Evolutionary conservation across 2,888 invertebrate genomes (phyloP).

Genomic region (Lasioglossum calceatum): DNA sequence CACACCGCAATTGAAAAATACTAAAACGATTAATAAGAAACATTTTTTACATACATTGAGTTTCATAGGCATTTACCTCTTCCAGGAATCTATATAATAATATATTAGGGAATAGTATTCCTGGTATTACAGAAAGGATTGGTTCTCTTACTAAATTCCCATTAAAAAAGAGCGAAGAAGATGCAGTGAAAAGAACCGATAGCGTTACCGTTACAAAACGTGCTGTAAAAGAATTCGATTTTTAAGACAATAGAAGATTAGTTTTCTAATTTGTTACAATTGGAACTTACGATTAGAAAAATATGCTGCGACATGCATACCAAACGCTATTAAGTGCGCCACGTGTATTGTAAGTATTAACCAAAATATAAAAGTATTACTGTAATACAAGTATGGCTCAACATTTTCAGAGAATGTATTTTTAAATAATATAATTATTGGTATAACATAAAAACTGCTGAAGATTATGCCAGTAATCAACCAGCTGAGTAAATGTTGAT

Average conservation of each 20-base stretch:
- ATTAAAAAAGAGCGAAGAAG: constrained; percentile 46
- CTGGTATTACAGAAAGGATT: constrained; percentile 69
- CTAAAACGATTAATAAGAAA: not conserved
- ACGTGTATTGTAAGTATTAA: constrained; percentile 76
- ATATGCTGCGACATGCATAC: constrained; percentile 81
- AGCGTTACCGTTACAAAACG: constrained; percentile 54
- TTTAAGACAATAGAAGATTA: not conserved
- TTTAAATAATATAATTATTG: constrained; percentile 77
- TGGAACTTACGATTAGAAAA: constrained; percentile 80
- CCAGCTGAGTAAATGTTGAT: constrained; percentile 81
- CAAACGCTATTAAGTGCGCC: constrained; percentile 78
- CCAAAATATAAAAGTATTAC: constrained; percentile 81
- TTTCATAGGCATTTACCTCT: constrained; percentile 80
- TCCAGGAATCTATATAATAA: constrained; percentile 75
- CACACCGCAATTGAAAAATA: not conserved
- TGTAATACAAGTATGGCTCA: constrained; percentile 78
- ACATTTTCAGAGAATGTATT: constrained; percentile 75
- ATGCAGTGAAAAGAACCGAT: constrained; percentile 55
- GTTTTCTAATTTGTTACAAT: not conserved
- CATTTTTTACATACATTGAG: constrained; percentile 73
- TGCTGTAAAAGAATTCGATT: constrained; percentile 50
- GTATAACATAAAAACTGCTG: constrained; percentile 75
- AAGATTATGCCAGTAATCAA: constrained; percentile 77
- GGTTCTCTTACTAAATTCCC: constrained; percentile 54
- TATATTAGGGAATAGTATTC: constrained; percentile 80